These are phyloP conservation scores for Cylindroiulus punctatus DNA, from an alignment of 2,888 invertebrate genomes.

Conservation along the genomic window DNA sequence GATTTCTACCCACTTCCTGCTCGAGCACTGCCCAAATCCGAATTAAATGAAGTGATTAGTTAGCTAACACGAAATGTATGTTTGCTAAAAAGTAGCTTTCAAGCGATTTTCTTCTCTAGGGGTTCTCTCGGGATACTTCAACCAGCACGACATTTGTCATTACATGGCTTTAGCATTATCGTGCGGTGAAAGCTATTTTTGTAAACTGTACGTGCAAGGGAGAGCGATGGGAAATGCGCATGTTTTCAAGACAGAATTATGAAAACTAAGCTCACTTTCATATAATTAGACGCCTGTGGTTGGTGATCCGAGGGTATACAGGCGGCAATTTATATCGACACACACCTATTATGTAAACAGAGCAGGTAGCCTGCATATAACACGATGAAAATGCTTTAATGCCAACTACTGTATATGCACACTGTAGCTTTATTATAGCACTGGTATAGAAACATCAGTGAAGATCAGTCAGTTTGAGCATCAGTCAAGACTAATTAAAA, in stretches of 20 bases:
- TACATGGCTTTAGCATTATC: slow-evolving; percentile 35
- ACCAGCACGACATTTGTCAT: slow-evolving; percentile 40
- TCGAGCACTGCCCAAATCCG: slow-evolving; percentile 17
- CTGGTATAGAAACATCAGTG: too few relatives aligned
- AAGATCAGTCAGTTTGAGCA: too few relatives aligned
- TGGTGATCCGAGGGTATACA: neutral
- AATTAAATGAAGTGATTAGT: slow-evolving; percentile 43
- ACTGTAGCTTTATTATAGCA: too few relatives aligned
- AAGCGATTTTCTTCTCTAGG: slow-evolving; percentile 1
- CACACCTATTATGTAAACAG: neutral
- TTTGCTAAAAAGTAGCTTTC: slow-evolving; percentile 40
- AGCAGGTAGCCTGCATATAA: neutral
- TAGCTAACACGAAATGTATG: slow-evolving; percentile 10
- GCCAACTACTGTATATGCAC: neutral
- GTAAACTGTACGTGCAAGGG: neutral
- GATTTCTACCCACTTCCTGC: neutral
- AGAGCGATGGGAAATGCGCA: neutral
- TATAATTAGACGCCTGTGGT: neutral
- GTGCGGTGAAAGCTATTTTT: slow-evolving; percentile 40
- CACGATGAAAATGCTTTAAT: neutral
- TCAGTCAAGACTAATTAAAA: too few relatives aligned
- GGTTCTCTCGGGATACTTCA: slow-evolving; percentile 24
- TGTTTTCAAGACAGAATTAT: neutral
- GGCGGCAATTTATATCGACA: neutral
- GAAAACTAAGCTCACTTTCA: slow-evolving; percentile 9